These are phyloP conservation scores for Xestia ashworthii DNA, from an alignment of 2,888 invertebrate genomes.

Conservation along the genomic window DNA sequence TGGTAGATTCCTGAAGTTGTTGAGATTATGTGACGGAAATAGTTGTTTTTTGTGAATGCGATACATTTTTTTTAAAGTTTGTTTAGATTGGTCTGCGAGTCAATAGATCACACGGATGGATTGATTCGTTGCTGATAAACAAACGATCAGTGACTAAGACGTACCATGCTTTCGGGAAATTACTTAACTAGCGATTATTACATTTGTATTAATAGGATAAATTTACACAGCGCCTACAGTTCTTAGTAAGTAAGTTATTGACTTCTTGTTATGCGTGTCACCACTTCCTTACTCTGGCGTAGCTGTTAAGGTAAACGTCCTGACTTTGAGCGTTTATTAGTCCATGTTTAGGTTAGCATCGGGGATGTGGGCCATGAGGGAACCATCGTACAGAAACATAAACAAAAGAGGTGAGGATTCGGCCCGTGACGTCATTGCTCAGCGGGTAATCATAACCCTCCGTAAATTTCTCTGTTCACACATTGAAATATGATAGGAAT, in stretches of 20 bases:
- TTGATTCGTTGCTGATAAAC: slow-evolving; percentile 52
- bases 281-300: slow-evolving; percentile 2
- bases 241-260: slow-evolving; percentile 13
- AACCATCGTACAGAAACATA: slow-evolving; percentile 50
- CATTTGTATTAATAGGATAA: slow-evolving; percentile 19
- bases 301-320: background rate
- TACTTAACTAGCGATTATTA: slow-evolving; percentile 33
- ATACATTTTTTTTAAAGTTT: slow-evolving; percentile 41
- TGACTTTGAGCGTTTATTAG: slow-evolving; percentile 24
- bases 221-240: slow-evolving; percentile 21
- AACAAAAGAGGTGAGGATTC: slow-evolving; percentile 46
- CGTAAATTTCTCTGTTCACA: slow-evolving; percentile 55
- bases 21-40: slow-evolving; percentile 51
- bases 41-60: slow-evolving; percentile 26
- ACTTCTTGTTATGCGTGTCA: slow-evolving; percentile 1
- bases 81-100: slow-evolving; percentile 49
- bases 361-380: slow-evolving; percentile 51
- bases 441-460: slow-evolving; percentile 45
- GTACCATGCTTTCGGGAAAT: slow-evolving; percentile 31
- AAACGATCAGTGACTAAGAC: slow-evolving; percentile 48
- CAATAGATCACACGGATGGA: slow-evolving; percentile 45
- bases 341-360: slow-evolving; percentile 51
- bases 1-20: slow-evolving; percentile 37
- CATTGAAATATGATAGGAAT: slow-evolving; percentile 50
- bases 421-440: slow-evolving; percentile 55